Conservation (phyloP, 1,140 invertebrate genomes). For the Macrosteles quadrilineatus region DNA sequence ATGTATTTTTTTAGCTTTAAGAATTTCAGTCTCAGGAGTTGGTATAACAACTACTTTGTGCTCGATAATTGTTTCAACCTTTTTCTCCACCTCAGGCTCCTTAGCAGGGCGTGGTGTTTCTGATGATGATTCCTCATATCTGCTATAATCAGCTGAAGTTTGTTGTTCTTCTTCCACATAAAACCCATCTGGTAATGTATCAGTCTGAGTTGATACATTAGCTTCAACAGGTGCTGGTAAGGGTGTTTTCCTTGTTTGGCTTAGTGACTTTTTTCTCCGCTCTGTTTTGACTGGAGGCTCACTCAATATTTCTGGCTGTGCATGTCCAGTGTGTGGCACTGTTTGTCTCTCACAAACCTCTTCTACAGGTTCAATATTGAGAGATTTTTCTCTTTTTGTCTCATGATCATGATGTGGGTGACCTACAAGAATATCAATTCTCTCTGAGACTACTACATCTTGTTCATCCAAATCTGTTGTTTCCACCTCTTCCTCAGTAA, state of each 20-base stretch:
- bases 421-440: conserved; percentile 23
- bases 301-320: too few species aligned
- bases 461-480: conserved; percentile 18
- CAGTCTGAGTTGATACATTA: conserved; percentile 73
- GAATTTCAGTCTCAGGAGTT: conserved; percentile 39
- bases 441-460: conserved; percentile 24
- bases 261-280: conserved; percentile 22
- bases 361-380: background rate
- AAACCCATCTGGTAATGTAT: conserved; percentile 75
- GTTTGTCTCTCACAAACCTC: background rate
- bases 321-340: too few species aligned
- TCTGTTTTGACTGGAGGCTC: conserved; percentile 31
- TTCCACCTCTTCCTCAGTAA: conserved; percentile 18
- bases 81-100: too few species aligned
- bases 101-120: background rate
- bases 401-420: conserved; percentile 1
- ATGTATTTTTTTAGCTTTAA: conserved; percentile 60
- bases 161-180: conserved; percentile 60
- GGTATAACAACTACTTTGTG: conserved; percentile 38
- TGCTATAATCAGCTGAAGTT: conserved; percentile 20
- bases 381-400: background rate
- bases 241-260: background rate
- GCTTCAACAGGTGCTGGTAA: conserved; percentile 24
- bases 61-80: conserved; percentile 32
- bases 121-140: background rate